phyloP scores from a whole-genome alignment of 2,888 invertebrate species.

The Stenchaetothrips biformis region DNA sequence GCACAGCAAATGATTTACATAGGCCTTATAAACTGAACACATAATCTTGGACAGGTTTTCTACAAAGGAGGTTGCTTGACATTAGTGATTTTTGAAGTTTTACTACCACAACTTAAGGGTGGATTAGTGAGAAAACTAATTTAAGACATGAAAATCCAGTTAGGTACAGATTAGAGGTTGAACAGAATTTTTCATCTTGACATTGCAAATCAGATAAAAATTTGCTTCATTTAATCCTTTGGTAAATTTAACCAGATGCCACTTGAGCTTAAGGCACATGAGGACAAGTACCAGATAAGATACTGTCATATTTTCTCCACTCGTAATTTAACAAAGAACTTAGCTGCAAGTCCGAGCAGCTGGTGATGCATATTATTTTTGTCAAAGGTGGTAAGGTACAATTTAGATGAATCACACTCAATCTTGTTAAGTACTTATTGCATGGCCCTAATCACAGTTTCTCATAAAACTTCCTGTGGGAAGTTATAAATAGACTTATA shows the following conservation, averaged over 20 bases:
- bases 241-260: neutral
- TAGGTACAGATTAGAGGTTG: no score
- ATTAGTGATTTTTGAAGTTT: no score
- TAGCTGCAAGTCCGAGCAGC: neutral
- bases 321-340: neutral
- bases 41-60: no score
- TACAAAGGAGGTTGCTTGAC: no score
- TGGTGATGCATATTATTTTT: neutral
- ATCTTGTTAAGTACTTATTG: constrained; percentile 12
- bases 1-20: no score
- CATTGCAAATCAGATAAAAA: neutral
- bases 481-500: neutral
- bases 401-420: constrained; percentile 1
- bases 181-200: no score
- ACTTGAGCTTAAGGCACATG: constrained; percentile 15
- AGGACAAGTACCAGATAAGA: neutral
- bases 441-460: constrained; percentile 12
- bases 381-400: constrained; percentile 24
- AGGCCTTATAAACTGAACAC: no score
- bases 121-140: no score
- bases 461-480: neutral
- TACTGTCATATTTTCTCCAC: neutral
- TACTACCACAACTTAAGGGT: no score
- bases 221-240: neutral
- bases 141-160: no score